These are phyloP conservation scores for Macrotis lagotis DNA, from an alignment of 2,113 vertebrate species.

Conservation along the genomic window DNA sequence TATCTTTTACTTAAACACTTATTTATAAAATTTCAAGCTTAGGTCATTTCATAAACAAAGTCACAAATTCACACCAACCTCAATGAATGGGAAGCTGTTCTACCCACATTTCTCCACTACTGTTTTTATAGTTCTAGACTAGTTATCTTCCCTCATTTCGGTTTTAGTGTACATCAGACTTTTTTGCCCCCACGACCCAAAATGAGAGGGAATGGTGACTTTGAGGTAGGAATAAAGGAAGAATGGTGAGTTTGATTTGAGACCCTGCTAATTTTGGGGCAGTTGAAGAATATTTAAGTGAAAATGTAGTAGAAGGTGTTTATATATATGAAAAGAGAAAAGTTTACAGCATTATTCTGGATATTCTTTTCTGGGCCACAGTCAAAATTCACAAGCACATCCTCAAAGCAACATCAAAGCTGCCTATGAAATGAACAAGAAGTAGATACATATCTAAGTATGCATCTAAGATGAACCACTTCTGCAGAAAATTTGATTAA, in stretches of 20 bases:
- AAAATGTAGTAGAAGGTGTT: neutral
- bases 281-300: neutral
- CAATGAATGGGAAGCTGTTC: neutral
- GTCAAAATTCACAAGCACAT: slow-evolving; percentile 48
- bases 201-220: neutral
- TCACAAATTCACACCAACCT: neutral
- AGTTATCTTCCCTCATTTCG: neutral
- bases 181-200: neutral
- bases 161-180: neutral
- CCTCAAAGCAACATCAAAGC: slow-evolving; percentile 47
- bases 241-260: neutral
- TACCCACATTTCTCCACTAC: neutral
- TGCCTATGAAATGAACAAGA: slow-evolving; percentile 67
- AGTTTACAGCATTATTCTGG: neutral
- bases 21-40: neutral
- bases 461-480: slow-evolving; percentile 65
- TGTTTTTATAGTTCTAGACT: neutral
- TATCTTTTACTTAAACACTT: neutral
- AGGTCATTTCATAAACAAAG: neutral
- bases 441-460: slow-evolving; percentile 63
- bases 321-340: neutral
- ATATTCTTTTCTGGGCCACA: slow-evolving; percentile 11
- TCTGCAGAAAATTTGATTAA: slow-evolving; percentile 76
- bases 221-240: neutral
- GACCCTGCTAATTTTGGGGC: neutral